A percentile compares a stretch with the other conserved stretches of the same genome.
Conservation (phyloP, 2,888 invertebrate genomes). For the Aphelenchoides bicaudatus region DNA sequence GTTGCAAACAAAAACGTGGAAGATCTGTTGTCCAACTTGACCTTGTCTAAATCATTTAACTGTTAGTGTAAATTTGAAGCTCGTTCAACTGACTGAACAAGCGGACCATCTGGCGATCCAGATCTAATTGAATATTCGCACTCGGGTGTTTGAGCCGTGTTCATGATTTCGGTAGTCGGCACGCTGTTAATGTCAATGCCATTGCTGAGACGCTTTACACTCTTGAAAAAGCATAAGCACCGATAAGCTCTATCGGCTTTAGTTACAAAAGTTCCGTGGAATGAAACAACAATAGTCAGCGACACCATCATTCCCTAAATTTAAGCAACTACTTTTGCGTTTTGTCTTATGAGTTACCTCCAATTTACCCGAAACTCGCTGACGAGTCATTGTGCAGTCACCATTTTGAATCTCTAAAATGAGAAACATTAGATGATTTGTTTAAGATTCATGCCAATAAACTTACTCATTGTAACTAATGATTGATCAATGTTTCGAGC, state of each 20-base stretch:
- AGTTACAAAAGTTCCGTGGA: conserved; percentile 56
- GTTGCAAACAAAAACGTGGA: conserved; percentile 56
- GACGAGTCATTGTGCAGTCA: conserved; percentile 53
- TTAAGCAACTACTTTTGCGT: conserved; percentile 7
- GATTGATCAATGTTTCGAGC: conserved; percentile 50
- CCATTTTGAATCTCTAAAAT: conserved; percentile 53
- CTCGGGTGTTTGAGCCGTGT: conserved; percentile 47
- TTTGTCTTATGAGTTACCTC: conserved; percentile 31
- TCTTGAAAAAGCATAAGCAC: conserved; percentile 58
- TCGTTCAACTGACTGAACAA: conserved; percentile 32
- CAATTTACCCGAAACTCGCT: conserved; percentile 49
- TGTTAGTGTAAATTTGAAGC: conserved; percentile 5
- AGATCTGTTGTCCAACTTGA: conserved; percentile 54
- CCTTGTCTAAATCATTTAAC: conserved; percentile 39
- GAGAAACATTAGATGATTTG: too few species aligned
- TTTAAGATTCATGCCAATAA: too few species aligned
- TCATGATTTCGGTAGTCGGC: conserved; percentile 46
- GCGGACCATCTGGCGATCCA: conserved; percentile 44
- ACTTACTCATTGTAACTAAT: conserved; percentile 36
- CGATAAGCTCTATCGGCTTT: conserved; percentile 46
- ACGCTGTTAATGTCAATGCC: conserved; percentile 45
- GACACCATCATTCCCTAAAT: conserved; percentile 50
- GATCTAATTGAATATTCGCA: conserved; percentile 47
- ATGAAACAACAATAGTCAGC: conserved; percentile 54
- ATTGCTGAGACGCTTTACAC: conserved; percentile 50